Evolutionary conservation across 2,888 invertebrate genomes (phyloP).

Genomic region (Ptilodon capucinus): DNA sequence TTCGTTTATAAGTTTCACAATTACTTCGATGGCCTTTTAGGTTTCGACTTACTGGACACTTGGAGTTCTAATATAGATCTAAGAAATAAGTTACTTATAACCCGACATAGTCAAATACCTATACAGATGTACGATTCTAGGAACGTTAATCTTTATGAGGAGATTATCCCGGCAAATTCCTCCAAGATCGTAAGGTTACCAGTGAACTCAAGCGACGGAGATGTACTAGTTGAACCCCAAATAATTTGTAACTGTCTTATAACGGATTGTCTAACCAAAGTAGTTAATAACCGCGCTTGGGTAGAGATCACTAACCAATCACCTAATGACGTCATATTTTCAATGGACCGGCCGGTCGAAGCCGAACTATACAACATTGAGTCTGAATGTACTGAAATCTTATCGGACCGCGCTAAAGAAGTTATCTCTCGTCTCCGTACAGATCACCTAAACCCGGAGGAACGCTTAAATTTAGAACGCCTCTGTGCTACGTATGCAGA

Average conservation of each 20-base stretch:
- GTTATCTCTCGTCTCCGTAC: conserved; percentile 32
- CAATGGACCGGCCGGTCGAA: conserved; percentile 18
- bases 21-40: conserved; percentile 23
- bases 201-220: conserved; percentile 19
- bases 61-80: conserved; percentile 23
- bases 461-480: conserved; percentile 23
- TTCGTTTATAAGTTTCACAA: conserved; percentile 25
- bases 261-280: conserved; percentile 20
- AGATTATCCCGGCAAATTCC: conserved; percentile 22
- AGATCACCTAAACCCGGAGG: conserved; percentile 35
- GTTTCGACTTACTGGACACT: conserved; percentile 21
- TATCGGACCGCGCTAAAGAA: conserved; percentile 10
- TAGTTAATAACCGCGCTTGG: conserved; percentile 22
- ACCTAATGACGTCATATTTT: conserved; percentile 25
- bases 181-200: conserved; percentile 27
- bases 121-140: background rate
- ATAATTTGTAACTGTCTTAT: conserved; percentile 25
- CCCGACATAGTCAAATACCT: conserved; percentile 3
- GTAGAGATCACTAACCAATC: conserved; percentile 27
- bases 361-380: conserved; percentile 24
- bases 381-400: conserved; percentile 13
- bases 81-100: conserved; percentile 15
- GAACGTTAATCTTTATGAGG: background rate
- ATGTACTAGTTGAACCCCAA: conserved; percentile 20
- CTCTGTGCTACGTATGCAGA: conserved; percentile 23